phyloP scores from a whole-genome alignment of 1,140 invertebrate genomes.

The Lepidurus arcticus region DNA sequence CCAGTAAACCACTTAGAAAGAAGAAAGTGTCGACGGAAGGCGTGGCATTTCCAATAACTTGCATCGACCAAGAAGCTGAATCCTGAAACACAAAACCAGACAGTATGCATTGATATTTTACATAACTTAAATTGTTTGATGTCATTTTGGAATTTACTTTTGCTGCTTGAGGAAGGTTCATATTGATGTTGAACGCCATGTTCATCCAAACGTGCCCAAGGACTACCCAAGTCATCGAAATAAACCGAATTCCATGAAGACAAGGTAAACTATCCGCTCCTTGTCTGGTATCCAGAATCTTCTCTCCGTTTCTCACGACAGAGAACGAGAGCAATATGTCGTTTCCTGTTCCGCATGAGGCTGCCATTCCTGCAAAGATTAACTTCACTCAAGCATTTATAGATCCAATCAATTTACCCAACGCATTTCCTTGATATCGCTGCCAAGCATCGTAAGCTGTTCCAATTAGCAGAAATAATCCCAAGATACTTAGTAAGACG shows the following conservation, averaged over 20 bases:
- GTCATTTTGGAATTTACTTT: not conserved
- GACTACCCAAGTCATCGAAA: slow-evolving; percentile 90
- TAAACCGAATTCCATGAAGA: slow-evolving; percentile 70
- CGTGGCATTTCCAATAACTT: slow-evolving; percentile 75
- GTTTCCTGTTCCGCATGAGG: not conserved
- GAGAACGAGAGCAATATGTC: slow-evolving; percentile 43
- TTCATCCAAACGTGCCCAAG: slow-evolving; percentile 81
- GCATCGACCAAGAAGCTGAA: slow-evolving; percentile 65
- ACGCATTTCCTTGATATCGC: not conserved
- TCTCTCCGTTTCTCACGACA: slow-evolving; percentile 44
- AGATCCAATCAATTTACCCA: not conserved
- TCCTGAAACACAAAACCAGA: not conserved
- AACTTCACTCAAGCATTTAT: not conserved
- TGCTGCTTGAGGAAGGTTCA: not conserved
- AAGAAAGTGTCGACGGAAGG: slow-evolving; percentile 91
- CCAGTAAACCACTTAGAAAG: slow-evolving; percentile 54
- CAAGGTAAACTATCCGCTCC: slow-evolving; percentile 70
- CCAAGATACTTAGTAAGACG: slow-evolving; percentile 20
- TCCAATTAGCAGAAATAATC: slow-evolving; percentile 5
- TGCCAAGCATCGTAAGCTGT: slow-evolving; percentile 26
- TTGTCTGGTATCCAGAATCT: slow-evolving; percentile 41
- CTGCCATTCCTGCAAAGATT: not conserved
- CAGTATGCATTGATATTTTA: not conserved
- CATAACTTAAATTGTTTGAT: no score
- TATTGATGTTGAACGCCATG: slow-evolving; percentile 42